These are phyloP conservation scores for Pholis gunnellus DNA, from an alignment of 2,113 vertebrate genomes.

Conservation along the genomic window DNA sequence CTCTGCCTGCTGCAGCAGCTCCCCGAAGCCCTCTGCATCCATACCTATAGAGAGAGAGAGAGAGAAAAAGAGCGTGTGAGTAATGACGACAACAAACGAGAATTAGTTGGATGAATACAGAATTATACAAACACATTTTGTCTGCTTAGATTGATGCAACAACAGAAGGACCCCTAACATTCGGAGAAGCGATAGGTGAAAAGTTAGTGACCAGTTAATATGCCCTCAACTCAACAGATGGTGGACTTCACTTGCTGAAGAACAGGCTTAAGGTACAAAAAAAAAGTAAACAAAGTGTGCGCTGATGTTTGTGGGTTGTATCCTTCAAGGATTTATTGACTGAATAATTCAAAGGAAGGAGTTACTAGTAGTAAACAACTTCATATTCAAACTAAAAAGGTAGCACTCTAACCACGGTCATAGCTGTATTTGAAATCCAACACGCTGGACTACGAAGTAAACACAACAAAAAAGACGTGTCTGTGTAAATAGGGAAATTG, in stretches of 20 bases:
- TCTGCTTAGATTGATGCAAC: not conserved
- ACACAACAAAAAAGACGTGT: not conserved
- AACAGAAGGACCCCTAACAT: not conserved
- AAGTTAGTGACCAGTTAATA: not conserved
- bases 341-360: not conserved
- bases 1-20: conserved; percentile 97
- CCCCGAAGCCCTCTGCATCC: conserved; percentile 96
- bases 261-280: not conserved
- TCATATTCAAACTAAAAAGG: not conserved
- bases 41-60: conserved; percentile 72
- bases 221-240: not conserved
- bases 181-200: not conserved
- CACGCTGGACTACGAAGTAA: not conserved
- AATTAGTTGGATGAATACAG: not conserved
- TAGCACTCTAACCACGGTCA: not conserved
- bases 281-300: too few relatives aligned
- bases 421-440: not conserved
- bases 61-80: not conserved
- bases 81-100: not conserved
- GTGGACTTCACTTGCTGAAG: not conserved
- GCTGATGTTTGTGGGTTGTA: not conserved
- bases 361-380: not conserved
- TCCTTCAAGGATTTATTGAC: not conserved
- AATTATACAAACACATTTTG: not conserved
- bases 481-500: not conserved